A percentile compares a stretch with the other conserved stretches of the same genome.
phyloP scores from a whole-genome alignment of 53 echinoderm and acorn worm genomes.

The Apostichopus leukothele region DNA sequence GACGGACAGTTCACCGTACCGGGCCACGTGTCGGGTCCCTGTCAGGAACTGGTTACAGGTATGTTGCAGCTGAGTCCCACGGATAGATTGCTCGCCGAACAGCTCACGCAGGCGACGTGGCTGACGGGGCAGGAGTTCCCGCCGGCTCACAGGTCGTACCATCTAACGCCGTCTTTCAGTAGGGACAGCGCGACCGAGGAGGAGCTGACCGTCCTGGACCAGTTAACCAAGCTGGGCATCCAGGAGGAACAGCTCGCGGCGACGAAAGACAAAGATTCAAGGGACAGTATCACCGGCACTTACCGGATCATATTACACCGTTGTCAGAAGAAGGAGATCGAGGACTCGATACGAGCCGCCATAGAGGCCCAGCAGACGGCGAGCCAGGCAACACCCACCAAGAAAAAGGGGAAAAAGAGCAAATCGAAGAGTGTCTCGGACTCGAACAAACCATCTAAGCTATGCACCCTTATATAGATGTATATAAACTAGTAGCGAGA shows the following conservation, averaged over 20 bases:
- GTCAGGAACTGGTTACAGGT: conserved; percentile 72
- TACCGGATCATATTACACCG: conserved; percentile 91
- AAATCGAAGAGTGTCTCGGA: conserved; percentile 56
- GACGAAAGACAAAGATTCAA: conserved; percentile 87
- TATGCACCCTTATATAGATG: conserved; percentile 73
- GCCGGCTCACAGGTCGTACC: conserved; percentile 71
- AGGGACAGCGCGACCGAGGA: conserved; percentile 74
- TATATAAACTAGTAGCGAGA: conserved; percentile 4
- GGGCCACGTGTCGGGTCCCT: conserved; percentile 68
- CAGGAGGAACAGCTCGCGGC: conserved; percentile 74
- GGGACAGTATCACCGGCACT: conserved; percentile 96
- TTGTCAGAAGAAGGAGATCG: conserved; percentile 74
- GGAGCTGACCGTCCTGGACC: conserved; percentile 76
- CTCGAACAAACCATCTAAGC: conserved; percentile 93
- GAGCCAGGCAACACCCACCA: conserved; percentile 58
- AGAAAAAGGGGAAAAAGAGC: conserved; percentile 64
- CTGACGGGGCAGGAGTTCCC: conserved; percentile 90
- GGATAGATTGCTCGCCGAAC: conserved; percentile 70
- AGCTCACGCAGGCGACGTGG: conserved; percentile 72
- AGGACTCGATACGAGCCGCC: conserved; percentile 66
- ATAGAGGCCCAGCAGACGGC: conserved; percentile 54
- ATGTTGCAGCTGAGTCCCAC: conserved; percentile 68
- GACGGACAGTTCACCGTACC: conserved; percentile 93
- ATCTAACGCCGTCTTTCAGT: conserved; percentile 86
- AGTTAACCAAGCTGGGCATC: conserved; percentile 79